Percentiles rank a stretch among this genome's conserved stretches.
phyloP scores from a whole-genome alignment of 2,888 invertebrate genomes.

The Yponomeuta plumbellus region DNA sequence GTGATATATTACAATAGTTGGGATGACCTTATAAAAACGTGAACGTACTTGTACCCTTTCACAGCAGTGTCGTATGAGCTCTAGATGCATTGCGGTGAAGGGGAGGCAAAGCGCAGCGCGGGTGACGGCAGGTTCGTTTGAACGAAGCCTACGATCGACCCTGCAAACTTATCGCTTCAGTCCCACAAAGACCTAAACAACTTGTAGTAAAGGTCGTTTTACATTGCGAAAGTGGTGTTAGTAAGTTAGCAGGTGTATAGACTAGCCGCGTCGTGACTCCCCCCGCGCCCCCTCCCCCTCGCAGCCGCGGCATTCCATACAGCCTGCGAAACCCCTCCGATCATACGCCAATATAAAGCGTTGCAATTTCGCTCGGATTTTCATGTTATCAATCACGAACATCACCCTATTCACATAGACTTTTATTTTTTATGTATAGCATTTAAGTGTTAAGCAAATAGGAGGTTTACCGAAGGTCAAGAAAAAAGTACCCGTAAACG shows the following conservation, averaged over 20 bases:
- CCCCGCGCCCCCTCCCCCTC: constrained; percentile 24
- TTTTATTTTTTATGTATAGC: too few relatives aligned
- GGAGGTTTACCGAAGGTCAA: too few relatives aligned
- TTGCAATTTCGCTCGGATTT: constrained; percentile 41
- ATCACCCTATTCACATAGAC: constrained; percentile 6
- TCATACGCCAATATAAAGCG: constrained; percentile 35
- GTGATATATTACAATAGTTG: too few relatives aligned
- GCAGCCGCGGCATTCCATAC: constrained; percentile 16
- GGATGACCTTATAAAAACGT: neutral
- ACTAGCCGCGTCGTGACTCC: constrained; percentile 67
- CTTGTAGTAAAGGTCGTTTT: constrained; percentile 9
- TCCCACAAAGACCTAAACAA: neutral
- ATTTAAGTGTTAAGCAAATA: too few relatives aligned
- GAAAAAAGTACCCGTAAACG: too few relatives aligned
- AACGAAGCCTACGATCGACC: constrained; percentile 12
- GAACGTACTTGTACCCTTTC: neutral
- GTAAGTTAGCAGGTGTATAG: constrained; percentile 31
- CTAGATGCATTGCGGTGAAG: constrained; percentile 17
- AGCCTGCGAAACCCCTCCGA: constrained; percentile 36
- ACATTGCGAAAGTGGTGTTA: neutral
- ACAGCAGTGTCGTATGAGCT: constrained; percentile 13
- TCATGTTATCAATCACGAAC: constrained; percentile 26
- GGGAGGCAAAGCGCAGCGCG: constrained; percentile 15
- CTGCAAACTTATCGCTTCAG: neutral
- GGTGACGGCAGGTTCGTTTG: constrained; percentile 16